These are phyloP conservation scores for Spea multiplicata DNA, from an alignment of 2,113 vertebrate genomes.

Conservation along the genomic window DNA sequence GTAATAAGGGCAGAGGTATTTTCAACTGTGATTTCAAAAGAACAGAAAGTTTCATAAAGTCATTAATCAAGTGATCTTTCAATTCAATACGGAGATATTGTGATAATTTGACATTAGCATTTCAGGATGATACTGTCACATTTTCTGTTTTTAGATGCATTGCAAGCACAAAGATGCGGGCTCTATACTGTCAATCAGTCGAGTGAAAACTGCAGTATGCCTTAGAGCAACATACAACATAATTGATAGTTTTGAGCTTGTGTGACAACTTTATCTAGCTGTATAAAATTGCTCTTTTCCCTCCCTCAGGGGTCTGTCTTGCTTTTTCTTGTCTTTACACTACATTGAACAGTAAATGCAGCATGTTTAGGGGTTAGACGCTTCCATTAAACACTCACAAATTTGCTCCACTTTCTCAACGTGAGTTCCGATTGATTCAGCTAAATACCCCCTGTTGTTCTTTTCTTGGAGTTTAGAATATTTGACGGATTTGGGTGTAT, in stretches of 20 bases:
- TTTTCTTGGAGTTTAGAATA: too few relatives aligned
- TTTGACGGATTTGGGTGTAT: too few relatives aligned
- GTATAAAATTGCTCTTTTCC: constrained; percentile 46
- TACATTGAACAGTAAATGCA: constrained; percentile 26
- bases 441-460: too few relatives aligned
- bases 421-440: too few relatives aligned
- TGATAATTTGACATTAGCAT: constrained; percentile 32
- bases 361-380: not conserved
- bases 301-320: constrained; percentile 44
- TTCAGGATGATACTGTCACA: constrained; percentile 13
- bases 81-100: constrained; percentile 8
- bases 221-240: constrained; percentile 41
- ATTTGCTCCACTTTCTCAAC: too few relatives aligned
- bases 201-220: constrained; percentile 38
- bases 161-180: constrained; percentile 24
- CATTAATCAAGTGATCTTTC: constrained; percentile 19
- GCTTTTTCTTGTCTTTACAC: constrained; percentile 45
- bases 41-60: not conserved
- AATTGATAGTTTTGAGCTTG: constrained; percentile 41
- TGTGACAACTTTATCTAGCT: constrained; percentile 48
- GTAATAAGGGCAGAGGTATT: too few relatives aligned
- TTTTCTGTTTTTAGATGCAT: constrained; percentile 28
- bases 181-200: constrained; percentile 39
- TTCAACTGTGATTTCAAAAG: not conserved
- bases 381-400: constrained; percentile 20